Conservation (phyloP, 2,113 vertebrate genomes). For the Heterocephalus glaber region DNA sequence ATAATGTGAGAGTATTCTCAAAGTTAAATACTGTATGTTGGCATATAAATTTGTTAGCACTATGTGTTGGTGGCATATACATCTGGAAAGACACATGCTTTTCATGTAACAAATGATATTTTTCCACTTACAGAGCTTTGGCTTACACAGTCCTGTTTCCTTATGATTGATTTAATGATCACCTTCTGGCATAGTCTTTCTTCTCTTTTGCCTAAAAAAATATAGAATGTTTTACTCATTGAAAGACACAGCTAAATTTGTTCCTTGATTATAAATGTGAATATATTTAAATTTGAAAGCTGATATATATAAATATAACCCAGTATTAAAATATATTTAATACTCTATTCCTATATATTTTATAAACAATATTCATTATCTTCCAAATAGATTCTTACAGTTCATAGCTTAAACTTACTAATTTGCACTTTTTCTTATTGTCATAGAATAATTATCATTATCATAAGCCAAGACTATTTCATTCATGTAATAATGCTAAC, state of each 20-base stretch:
- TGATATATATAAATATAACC: background rate
- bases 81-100: background rate
- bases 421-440: background rate
- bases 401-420: background rate
- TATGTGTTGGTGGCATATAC: background rate
- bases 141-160: conserved; percentile 96
- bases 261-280: conserved; percentile 5
- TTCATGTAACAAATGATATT: background rate
- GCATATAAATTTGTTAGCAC: background rate
- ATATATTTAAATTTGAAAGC: conserved; percentile 39
- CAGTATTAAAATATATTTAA: background rate
- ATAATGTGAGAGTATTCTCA: background rate
- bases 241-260: background rate
- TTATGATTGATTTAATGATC: conserved; percentile 94
- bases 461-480: conserved; percentile 20
- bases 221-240: conserved; percentile 73
- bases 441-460: conserved; percentile 32
- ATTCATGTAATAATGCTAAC: background rate
- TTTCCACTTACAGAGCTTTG: conserved; percentile 91
- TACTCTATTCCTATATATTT: background rate
- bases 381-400: conserved; percentile 3
- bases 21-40: conserved; percentile 16
- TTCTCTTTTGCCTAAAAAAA: conserved; percentile 94
- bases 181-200: conserved; percentile 96
- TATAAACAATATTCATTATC: conserved; percentile 29